Evolutionary conservation across 2,888 invertebrate genomes (phyloP).

Genomic region (Nudaria mundana): DNA sequence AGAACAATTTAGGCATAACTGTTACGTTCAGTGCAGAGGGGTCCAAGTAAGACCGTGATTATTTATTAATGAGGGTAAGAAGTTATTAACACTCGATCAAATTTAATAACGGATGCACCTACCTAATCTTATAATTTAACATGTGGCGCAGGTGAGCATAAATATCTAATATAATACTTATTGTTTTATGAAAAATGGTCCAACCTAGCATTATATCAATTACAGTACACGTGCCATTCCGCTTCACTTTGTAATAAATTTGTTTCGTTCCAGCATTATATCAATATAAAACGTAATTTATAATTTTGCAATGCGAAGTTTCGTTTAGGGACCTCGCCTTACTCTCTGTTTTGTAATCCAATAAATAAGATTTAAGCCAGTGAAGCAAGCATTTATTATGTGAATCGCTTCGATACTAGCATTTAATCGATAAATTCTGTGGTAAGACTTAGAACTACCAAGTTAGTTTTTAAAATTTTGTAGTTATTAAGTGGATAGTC

Average conservation of each 20-base stretch:
- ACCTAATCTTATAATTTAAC: no score
- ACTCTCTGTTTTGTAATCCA: conserved; percentile 40
- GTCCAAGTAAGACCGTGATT: no score
- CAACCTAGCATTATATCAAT: neutral
- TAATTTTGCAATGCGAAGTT: conserved; percentile 36
- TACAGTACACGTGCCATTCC: neutral
- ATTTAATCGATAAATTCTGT: conserved; percentile 10
- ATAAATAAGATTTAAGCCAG: conserved; percentile 39
- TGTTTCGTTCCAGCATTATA: neutral
- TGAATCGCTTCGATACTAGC: conserved; percentile 12
- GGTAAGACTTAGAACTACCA: conserved; percentile 1
- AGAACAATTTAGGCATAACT: no score
- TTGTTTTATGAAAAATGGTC: no score
- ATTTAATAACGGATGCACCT: no score
- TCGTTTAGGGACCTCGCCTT: conserved; percentile 23
- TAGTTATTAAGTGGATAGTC: conserved; percentile 5
- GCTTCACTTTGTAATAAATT: conserved; percentile 20
- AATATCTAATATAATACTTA: no score
- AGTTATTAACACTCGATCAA: no score
- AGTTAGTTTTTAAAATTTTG: conserved; percentile 7
- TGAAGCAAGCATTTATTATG: conserved; percentile 40
- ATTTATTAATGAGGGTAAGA: no score
- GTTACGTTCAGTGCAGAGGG: no score
- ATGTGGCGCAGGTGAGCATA: no score
- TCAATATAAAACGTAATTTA: conserved; percentile 42